Percentiles rank a stretch among this genome's conserved stretches.
These are phyloP conservation scores for Apteryx owenii DNA, from an alignment of 2,113 vertebrate species.

Conservation along the genomic window DNA sequence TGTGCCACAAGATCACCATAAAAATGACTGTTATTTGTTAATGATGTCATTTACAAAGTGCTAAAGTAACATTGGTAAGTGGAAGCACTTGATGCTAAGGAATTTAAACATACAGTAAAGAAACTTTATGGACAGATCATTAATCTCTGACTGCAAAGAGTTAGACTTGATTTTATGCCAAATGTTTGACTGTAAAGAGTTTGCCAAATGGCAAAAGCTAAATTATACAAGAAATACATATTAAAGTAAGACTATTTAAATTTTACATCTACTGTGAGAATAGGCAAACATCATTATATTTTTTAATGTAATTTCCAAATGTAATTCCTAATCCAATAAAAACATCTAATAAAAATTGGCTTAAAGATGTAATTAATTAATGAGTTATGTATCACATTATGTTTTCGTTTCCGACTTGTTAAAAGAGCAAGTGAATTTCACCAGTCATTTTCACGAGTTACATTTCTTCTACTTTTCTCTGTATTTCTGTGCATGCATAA, in stretches of 20 bases:
- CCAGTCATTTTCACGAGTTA: neutral
- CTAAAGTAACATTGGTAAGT: conserved; percentile 42
- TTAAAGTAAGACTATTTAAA: conserved; percentile 48
- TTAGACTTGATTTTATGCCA: conserved; percentile 52
- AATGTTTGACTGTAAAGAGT: conserved; percentile 22
- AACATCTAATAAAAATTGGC: conserved; percentile 41
- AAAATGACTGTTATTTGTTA: conserved; percentile 35
- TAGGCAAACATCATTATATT: conserved; percentile 20
- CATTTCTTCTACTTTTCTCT: conserved; percentile 13
- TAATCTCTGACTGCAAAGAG: conserved; percentile 49
- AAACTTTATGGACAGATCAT: conserved; percentile 49
- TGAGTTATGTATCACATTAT: conserved; percentile 12
- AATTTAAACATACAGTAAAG: conserved; percentile 49
- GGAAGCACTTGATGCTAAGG: conserved; percentile 37
- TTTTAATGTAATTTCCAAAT: conserved; percentile 41
- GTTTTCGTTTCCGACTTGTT: conserved; percentile 53
- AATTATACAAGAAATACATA: conserved; percentile 33
- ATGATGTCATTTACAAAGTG: conserved; percentile 44
- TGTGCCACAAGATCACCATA: neutral
- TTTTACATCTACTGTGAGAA: conserved; percentile 57
- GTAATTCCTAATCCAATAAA: conserved; percentile 48
- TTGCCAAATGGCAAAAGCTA: conserved; percentile 41
- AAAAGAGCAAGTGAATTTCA: conserved; percentile 26
- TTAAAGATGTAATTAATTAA: conserved; percentile 46
- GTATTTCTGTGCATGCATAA: neutral